Conservation (phyloP, 2,113 vertebrate species). For the Ploceus nigricollis region DNA sequence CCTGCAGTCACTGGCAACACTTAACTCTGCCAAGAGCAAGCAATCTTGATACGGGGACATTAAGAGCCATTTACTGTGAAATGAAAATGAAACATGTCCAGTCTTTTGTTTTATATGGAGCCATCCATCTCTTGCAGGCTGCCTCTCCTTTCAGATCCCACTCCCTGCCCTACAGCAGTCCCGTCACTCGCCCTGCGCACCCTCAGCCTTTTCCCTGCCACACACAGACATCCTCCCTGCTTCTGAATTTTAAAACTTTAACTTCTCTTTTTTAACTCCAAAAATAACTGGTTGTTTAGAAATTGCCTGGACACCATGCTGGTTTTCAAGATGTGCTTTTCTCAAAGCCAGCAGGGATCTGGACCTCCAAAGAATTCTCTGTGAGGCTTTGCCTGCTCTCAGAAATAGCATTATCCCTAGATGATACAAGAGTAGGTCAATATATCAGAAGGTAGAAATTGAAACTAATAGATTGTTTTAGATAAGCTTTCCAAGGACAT, state of each 20-base stretch:
- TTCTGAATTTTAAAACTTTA: neutral
- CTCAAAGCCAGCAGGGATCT: slow-evolving; percentile 31
- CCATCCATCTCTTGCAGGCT: neutral
- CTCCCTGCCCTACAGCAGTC: neutral
- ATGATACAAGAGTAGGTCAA: neutral
- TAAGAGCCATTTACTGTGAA: neutral
- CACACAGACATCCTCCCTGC: rapidly evolving
- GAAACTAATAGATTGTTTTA: neutral
- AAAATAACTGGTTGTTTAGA: slow-evolving; percentile 43
- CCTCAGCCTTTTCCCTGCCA: neutral
- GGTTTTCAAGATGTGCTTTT: slow-evolving; percentile 53
- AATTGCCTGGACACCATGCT: slow-evolving; percentile 20
- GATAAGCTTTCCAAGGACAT: neutral
- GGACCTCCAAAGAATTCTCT: slow-evolving; percentile 22
- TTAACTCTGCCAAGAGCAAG: neutral
- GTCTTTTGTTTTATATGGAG: neutral
- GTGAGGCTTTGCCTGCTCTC: neutral
- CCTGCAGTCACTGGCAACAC: neutral
- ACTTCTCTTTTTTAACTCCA: neutral
- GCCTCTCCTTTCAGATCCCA: neutral
- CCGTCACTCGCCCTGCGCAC: rapidly evolving
- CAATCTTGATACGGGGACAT: neutral
- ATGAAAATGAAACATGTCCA: slow-evolving; percentile 14
- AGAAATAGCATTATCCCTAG: slow-evolving; percentile 17
- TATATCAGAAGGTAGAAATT: neutral